Percentiles rank a stretch among this genome's conserved stretches.
These are phyloP conservation scores for Sminthopsis crassicaudata DNA, from an alignment of 2,113 vertebrate species.

Conservation along the genomic window DNA sequence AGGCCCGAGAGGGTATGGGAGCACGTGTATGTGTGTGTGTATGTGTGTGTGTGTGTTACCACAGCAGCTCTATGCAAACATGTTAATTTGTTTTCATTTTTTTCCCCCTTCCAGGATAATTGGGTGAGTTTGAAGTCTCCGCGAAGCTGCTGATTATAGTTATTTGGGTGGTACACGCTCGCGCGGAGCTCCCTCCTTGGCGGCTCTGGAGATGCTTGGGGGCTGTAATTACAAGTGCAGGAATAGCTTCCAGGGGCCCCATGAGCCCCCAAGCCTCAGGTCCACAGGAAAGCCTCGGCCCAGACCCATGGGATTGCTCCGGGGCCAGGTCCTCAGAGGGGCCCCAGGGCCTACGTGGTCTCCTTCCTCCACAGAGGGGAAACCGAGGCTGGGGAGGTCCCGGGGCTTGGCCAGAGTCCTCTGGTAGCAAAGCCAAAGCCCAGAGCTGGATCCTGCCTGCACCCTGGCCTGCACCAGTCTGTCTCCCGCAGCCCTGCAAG, in stretches of 20 bases:
- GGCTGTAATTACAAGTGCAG: background rate
- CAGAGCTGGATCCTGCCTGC: too few relatives aligned
- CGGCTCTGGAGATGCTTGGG: slow-evolving; percentile 45
- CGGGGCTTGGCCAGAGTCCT: background rate
- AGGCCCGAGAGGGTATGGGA: background rate
- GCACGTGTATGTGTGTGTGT: slow-evolving; percentile 43
- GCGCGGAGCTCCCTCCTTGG: slow-evolving; percentile 69
- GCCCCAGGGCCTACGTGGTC: background rate
- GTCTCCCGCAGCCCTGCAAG: background rate
- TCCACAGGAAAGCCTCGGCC: background rate
- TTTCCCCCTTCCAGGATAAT: slow-evolving; percentile 78
- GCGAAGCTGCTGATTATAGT: slow-evolving; percentile 81
- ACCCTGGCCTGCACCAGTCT: background rate
- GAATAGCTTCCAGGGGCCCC: background rate
- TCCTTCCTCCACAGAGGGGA: background rate
- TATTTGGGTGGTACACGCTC: slow-evolving; percentile 76
- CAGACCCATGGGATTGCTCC: rapidly evolving
- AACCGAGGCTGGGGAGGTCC: background rate
- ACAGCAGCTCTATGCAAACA: slow-evolving; percentile 79
- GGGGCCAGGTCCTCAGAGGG: background rate
- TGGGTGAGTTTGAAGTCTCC: slow-evolving; percentile 81
- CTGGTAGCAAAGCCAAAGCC: too few relatives aligned
- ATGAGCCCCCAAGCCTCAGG: background rate
- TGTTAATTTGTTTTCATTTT: slow-evolving; percentile 83
- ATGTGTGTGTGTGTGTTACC: slow-evolving; percentile 71